phyloP scores from a whole-genome alignment of 2,888 invertebrate species.

The Drosophila infuscata region DNA sequence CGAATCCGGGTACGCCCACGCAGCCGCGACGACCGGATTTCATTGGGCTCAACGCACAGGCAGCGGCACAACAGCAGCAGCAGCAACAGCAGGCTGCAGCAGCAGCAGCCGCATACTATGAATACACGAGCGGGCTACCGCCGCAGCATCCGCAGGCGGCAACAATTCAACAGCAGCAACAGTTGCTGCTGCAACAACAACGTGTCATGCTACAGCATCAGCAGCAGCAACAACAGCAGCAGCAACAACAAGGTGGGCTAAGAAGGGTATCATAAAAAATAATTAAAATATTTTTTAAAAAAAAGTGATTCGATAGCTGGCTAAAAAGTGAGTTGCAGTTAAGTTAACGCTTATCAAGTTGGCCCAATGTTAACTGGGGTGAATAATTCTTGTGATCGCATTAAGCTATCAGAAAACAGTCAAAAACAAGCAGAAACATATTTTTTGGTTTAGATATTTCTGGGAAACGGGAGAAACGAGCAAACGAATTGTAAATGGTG shows the following conservation, averaged over 20 bases:
- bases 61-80: constrained; percentile 77
- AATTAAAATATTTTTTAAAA: too few relatives aligned
- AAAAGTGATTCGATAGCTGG: too few relatives aligned
- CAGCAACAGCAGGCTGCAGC: constrained; percentile 79
- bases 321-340: too few relatives aligned
- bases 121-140: constrained; percentile 83
- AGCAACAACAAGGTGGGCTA: constrained; percentile 79
- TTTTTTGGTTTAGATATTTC: too few relatives aligned
- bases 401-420: too few relatives aligned
- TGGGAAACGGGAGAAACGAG: too few relatives aligned
- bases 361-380: too few relatives aligned
- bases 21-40: constrained; percentile 95
- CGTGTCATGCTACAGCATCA: constrained; percentile 81
- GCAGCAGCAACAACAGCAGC: constrained; percentile 76
- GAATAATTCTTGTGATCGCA: too few relatives aligned
- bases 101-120: constrained; percentile 84
- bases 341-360: too few relatives aligned
- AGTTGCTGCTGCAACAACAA: constrained; percentile 83
- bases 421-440: too few relatives aligned
- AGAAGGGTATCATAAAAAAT: neutral
- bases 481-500: too few relatives aligned
- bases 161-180: constrained; percentile 84
- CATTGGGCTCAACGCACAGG: constrained; percentile 88
- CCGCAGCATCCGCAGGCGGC: constrained; percentile 84
- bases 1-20: constrained; percentile 96